Evolutionary conservation across 2,113 vertebrate species (phyloP).

Genomic region (Myotis yumanensis): DNA sequence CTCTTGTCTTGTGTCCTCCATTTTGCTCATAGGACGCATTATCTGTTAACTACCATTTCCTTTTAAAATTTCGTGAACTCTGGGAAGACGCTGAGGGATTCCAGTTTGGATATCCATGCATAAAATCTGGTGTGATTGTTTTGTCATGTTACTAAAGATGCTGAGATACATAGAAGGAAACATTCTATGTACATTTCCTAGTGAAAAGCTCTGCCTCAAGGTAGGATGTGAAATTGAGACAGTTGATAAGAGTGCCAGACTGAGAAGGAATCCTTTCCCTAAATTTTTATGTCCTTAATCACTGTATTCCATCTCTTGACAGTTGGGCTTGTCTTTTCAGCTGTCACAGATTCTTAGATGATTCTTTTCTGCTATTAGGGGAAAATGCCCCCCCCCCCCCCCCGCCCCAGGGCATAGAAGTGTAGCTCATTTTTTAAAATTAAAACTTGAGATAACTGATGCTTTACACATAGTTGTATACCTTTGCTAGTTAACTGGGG

Average conservation of each 20-base stretch:
- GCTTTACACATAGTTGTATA: neutral
- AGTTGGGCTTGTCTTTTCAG: slow-evolving; percentile 20
- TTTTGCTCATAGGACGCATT: neutral
- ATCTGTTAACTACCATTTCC: neutral
- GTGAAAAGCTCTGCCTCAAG: slow-evolving; percentile 58
- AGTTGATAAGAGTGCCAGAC: slow-evolving; percentile 36
- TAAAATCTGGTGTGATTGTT: neutral
- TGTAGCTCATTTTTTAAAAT: neutral
- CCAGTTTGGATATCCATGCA: neutral
- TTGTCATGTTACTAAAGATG: neutral
- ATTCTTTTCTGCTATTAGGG: neutral
- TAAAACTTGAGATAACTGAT: neutral
- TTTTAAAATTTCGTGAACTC: neutral
- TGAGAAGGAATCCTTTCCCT: slow-evolving; percentile 58
- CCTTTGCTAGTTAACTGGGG: neutral
- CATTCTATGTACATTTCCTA: neutral
- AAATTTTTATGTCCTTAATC: slow-evolving; percentile 58
- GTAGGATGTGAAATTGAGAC: slow-evolving; percentile 51
- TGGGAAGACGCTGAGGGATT: neutral
- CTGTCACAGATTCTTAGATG: neutral
- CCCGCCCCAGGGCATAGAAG: neutral
- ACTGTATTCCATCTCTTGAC: slow-evolving; percentile 62
- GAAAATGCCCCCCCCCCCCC: fast-evolving
- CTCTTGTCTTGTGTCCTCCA: neutral
- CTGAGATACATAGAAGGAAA: neutral